A percentile compares a stretch with the other conserved stretches of the same genome.
These are phyloP conservation scores for Drosophila suboccidentalis DNA, from an alignment of 2,888 invertebrate genomes.

Conservation along the genomic window DNA sequence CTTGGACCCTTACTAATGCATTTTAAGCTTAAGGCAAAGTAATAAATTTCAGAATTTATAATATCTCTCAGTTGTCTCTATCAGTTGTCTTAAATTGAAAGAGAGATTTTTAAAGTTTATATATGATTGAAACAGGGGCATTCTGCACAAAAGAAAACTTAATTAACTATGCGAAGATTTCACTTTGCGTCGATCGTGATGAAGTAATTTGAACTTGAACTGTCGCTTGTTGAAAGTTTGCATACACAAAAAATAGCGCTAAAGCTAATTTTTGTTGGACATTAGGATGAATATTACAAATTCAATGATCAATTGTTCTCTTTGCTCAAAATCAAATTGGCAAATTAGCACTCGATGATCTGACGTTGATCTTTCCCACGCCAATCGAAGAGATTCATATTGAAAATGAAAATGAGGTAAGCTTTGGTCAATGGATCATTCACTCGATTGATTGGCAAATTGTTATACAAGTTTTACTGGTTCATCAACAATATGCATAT, in stretches of 20 bases:
- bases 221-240: constrained; percentile 33
- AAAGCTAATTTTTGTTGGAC: neutral
- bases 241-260: neutral
- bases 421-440: constrained; percentile 17
- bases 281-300: neutral
- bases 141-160: constrained; percentile 7
- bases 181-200: constrained; percentile 47
- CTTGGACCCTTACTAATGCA: neutral
- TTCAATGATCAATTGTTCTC: constrained; percentile 1
- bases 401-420: constrained; percentile 28
- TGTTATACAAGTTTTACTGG: constrained; percentile 22
- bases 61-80: neutral
- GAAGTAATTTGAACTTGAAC: constrained; percentile 52
- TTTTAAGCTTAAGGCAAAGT: neutral
- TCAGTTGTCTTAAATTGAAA: neutral
- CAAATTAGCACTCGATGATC: constrained; percentile 23
- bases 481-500: constrained; percentile 5
- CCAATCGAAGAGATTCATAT: neutral
- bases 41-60: neutral
- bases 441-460: constrained; percentile 9
- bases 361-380: constrained; percentile 24
- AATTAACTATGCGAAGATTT: constrained; percentile 39
- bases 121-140: neutral
- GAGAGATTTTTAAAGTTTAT: neutral
- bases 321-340: constrained; percentile 15